Evolutionary conservation across 2,113 vertebrate genomes (phyloP).

Genomic region (Alces alces): DNA sequence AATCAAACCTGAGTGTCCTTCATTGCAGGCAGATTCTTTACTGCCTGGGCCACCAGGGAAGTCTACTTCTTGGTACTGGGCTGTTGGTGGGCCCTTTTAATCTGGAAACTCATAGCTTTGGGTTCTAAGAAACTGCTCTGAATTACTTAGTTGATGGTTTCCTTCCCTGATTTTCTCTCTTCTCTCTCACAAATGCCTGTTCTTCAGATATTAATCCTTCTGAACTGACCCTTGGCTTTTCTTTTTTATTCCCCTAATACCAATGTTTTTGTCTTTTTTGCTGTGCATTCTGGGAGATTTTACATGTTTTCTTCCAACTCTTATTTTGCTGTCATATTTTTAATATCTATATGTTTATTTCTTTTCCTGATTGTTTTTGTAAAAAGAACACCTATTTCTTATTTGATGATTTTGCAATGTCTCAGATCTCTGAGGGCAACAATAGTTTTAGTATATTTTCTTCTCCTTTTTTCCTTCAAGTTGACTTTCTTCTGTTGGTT

Average conservation of each 20-base stretch:
- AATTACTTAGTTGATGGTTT: neutral
- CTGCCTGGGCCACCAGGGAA: neutral
- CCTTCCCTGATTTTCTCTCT: neutral
- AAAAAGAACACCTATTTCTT: neutral
- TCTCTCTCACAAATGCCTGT: neutral
- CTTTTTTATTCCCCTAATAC: neutral
- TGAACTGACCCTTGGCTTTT: neutral
- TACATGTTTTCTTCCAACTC: neutral
- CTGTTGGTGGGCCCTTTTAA: neutral
- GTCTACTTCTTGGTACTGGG: neutral
- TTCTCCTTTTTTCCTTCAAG: neutral
- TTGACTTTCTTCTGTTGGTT: neutral
- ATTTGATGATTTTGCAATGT: neutral
- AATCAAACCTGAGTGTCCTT: neutral
- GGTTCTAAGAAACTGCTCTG: neutral
- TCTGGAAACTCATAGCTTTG: neutral
- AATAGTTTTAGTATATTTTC: neutral
- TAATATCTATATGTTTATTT: neutral
- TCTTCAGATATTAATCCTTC: neutral
- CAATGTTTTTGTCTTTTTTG: neutral
- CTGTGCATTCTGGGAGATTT: neutral
- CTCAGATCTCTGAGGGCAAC: neutral
- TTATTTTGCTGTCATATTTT: neutral
- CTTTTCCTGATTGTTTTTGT: constrained; percentile 1
- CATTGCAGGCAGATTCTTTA: neutral